Evolutionary conservation across 2,113 vertebrate genomes (phyloP), one percentile per base, ranked within the genome.

Genomic region (Sterna hirundo): DNA sequence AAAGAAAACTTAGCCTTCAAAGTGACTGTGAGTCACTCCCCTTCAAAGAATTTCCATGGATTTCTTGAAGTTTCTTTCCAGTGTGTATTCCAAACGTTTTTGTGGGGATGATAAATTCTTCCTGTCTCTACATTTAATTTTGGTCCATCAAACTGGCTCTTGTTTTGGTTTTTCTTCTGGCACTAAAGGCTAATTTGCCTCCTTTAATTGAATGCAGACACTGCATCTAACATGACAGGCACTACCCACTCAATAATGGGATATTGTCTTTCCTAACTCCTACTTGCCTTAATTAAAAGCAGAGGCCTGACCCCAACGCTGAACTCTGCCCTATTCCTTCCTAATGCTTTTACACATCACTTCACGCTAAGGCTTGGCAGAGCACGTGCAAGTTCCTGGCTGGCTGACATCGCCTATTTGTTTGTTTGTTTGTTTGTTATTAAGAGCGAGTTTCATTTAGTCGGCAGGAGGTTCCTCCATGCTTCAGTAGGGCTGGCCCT

Each of bases 51-150:
- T 84, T 96, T 91, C 80, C 86, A 85, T 64, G 57, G 86, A 95
- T 92, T 95, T 94, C 88, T 94, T 94, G 44, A 96, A 91, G 69
- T 91, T 78, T 79, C 52, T 96, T 96, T 89, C 91, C 88, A 87
- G 52, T 16, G 65, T 19, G 13, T 94, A 79, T 91, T 96, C 95
- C 94, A 96, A 92, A 60, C 27, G 21, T 94, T 94, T 96, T 91
- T 96, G 91, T 91, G 95, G 88, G 86, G 69, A 58, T 78, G 61
- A 88, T 86, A 76, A 89, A 95, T 89, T 80, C 79, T 94, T 94
- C 81, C 49, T 42, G 83, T 72, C 65, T 96, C 94, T 46, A 72
- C 86, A 91, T 96, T 94, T 76, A 91, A 93, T 95, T 95, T 84
- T 91, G 77, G 83, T 84, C 83, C 80, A 69, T 94, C 83, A 92